phyloP scores from a whole-genome alignment of 2,888 invertebrate species.

The Phyto melanocephala region DNA sequence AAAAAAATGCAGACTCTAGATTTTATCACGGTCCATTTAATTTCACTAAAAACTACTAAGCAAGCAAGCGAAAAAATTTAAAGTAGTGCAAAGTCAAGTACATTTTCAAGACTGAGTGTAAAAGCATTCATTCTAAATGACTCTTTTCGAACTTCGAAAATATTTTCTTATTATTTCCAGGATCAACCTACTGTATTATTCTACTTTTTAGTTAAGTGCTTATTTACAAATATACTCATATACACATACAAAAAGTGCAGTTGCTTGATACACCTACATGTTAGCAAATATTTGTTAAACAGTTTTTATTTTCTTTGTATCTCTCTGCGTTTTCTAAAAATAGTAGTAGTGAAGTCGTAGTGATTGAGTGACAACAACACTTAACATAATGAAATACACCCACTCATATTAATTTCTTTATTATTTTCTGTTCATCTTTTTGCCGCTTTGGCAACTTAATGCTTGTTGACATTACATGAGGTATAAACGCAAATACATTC shows the following conservation, averaged over 20 bases:
- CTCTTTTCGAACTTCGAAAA: too few relatives aligned
- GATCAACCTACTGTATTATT: too few relatives aligned
- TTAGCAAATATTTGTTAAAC: not conserved
- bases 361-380: constrained; percentile 52
- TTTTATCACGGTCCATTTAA: too few relatives aligned
- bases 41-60: too few relatives aligned
- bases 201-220: not conserved
- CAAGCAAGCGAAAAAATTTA: too few relatives aligned
- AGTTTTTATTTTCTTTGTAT: not conserved
- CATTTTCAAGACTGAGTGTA: too few relatives aligned
- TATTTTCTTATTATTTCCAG: too few relatives aligned
- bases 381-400: constrained; percentile 59
- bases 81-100: too few relatives aligned
- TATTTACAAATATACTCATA: not conserved
- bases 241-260: not conserved
- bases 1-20: too few relatives aligned
- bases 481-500: not conserved
- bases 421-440: constrained; percentile 14
- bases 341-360: not conserved
- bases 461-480: constrained; percentile 38
- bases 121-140: too few relatives aligned
- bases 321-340: not conserved
- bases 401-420: constrained; percentile 42
- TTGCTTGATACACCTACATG: not conserved
- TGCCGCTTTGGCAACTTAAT: not conserved